Evolutionary conservation across 2,888 invertebrate genomes (phyloP), one percentile per base, ranked within the genome.

Genomic region (Acrocera orbiculus): DNA sequence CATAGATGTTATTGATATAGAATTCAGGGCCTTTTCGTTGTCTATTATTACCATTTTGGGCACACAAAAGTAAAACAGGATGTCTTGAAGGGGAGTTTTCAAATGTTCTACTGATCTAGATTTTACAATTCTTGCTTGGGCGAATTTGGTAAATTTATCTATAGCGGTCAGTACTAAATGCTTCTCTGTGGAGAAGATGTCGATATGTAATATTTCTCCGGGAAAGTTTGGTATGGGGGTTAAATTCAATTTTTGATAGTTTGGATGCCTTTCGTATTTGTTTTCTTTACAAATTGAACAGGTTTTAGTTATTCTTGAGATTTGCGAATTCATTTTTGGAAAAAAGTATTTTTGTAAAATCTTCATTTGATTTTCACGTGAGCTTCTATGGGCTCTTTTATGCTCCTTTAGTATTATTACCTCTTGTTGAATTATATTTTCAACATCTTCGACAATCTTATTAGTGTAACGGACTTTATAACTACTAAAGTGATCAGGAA

Each of bases 21-120:
- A 36, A 24, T 36, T 39, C 5, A 39, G 25, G 4, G 39, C 27
- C 27, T 34, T 35, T 28, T 39, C 39, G 14, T 41, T 41, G 24
- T 40, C 36, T 8, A 38, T 35, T 2, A 40, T 37, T 10, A 42
- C 23, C 15, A 15, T 27, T 32, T 38, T 34, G 9, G 40, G 42
- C 9, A 40, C 27, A 16, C 40, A 25, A 13, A 35, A 40, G 11
- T 26, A 30, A 13, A 32, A 37, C 4, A 40, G 36, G 5, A 42
- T 34, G 8, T 40, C 33, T 31, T 35, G 16, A 15, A 42, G 23
- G 6, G 35, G 36, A 25, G 24, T 11, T 34, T 27, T 35, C 6
- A 37, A 33, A 20, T 38, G 26, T 32, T 35, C 27, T 8, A 35
- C 34, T 4, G 36, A 23, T 16, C 37, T 27, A n/a, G 33, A 37